phyloP scores from a whole-genome alignment of 2,113 vertebrate genomes.

The Phylloscopus trochilus region DNA sequence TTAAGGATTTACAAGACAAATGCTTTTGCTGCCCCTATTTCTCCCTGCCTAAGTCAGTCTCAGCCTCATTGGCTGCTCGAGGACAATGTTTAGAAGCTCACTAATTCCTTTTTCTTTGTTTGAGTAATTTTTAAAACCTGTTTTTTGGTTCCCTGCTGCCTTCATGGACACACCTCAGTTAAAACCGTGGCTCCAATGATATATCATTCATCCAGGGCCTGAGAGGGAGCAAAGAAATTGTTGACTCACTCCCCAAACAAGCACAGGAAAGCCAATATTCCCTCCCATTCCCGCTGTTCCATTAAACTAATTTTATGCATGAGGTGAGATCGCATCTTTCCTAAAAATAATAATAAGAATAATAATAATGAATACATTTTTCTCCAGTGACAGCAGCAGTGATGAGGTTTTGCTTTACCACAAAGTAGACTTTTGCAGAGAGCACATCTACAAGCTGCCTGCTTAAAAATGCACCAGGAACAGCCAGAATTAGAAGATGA shows the following conservation, averaged over 20 bases:
- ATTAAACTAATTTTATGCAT: constrained; percentile 68
- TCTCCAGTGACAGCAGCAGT: constrained; percentile 21
- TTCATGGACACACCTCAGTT: background rate
- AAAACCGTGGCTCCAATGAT: background rate
- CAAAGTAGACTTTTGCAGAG: background rate
- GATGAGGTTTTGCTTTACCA: constrained; percentile 16
- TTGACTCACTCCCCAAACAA: background rate
- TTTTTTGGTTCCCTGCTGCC: background rate
- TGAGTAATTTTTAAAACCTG: background rate
- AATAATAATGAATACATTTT: constrained; percentile 46
- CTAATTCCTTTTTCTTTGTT: background rate
- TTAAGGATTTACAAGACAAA: background rate
- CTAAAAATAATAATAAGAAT: constrained; percentile 25
- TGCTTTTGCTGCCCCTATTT: background rate
- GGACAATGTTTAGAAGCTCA: background rate
- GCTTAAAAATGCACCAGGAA: background rate
- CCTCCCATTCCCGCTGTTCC: constrained; percentile 20
- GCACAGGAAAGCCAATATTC: constrained; percentile 11
- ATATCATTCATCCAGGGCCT: background rate
- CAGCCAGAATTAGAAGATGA: background rate
- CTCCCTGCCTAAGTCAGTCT: background rate
- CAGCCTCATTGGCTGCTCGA: background rate
- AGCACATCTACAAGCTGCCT: background rate
- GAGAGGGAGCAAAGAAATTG: constrained; percentile 14
- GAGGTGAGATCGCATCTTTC: constrained; percentile 39